Percentiles rank a stretch among this genome's conserved stretches.
Evolutionary conservation across 2,888 invertebrate genomes (phyloP).

Genomic region (Oasisia sp.): DNA sequence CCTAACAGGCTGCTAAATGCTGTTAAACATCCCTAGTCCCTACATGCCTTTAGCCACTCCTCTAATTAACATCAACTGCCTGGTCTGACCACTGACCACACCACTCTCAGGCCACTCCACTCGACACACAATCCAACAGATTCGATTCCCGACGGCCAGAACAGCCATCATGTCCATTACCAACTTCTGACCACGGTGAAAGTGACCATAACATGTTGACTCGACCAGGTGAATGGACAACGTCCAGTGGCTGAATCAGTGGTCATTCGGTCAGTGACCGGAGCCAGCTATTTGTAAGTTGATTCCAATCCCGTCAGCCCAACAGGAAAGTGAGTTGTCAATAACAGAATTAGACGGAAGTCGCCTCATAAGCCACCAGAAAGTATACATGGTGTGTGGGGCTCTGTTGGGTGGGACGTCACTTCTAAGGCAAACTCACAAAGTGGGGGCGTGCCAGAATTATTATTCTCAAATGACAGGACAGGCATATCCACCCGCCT

Average conservation of each 20-base stretch:
- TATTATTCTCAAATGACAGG: neutral
- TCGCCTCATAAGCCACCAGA: neutral
- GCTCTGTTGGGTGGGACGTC: neutral
- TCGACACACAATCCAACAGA: neutral
- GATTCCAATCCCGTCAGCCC: neutral
- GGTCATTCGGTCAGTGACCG: neutral
- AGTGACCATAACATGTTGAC: conserved; percentile 10
- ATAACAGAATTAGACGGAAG: conserved; percentile 17
- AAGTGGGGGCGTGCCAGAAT: neutral
- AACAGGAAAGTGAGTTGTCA: neutral
- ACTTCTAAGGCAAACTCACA: neutral
- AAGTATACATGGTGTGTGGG: neutral
- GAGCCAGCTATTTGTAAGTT: neutral
- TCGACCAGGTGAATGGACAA: neutral
- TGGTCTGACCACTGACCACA: too few relatives aligned
- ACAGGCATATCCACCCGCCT: too few relatives aligned
- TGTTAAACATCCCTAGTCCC: too few relatives aligned
- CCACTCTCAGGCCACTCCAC: neutral
- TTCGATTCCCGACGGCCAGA: neutral
- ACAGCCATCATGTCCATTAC: neutral
- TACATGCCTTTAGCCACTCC: too few relatives aligned
- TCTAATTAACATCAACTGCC: too few relatives aligned
- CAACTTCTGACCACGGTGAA: neutral
- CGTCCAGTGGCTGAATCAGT: neutral
- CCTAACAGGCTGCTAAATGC: too few relatives aligned